Base-by-base conservation (phyloP, 2,113 vertebrate species). In the Hyperoodon ampullatus region DNA sequence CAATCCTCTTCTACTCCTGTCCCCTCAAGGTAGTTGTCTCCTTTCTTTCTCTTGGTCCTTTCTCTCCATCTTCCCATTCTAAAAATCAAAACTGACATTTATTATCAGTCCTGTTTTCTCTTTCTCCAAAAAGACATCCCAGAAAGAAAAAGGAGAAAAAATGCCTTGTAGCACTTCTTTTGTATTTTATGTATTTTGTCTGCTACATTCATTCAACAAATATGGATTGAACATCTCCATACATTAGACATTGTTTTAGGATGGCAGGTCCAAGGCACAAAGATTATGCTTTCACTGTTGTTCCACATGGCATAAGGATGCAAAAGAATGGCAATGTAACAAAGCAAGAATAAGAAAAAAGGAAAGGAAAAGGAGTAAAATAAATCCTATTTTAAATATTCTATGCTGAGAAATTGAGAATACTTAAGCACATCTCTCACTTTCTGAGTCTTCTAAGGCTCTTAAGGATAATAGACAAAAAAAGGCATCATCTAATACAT, bases 301-400 rank as follows among this genome's bases (percentile, higher is more conserved):
- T 30, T 78, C 44, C 24, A 74, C 3, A 33, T 23, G 39, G 21
- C 44, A 70, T 44, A 63, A 84, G 63, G 68, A 58, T 85, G 5
- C 21, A 84, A 96, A 84, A 77, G 28, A 33, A 53, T 16, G 77
- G 21, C 24, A 93, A 83, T 8, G 11, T 21, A 87, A 92, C 68
- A 47, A 92, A 81, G 24, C 42, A 85, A 95, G 16, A 94, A 71
- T 65, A 83, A 66, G 53, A 35, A 94, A 70, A 93, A 89, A 70
- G 6, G 11, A 15, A 63, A 72, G 23, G 33, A 18, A 44, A 50
- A 71, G 28, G 15, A 77, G 39, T 33, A 30, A 89, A 88, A 61
- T 60, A 61, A 77, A 65, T 47, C 28, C 50, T 44, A 42, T 44
- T 60, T 95, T 90, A 80, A 84, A 61, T 65, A 70, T 33, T 85